A percentile compares a stretch with the other conserved stretches of the same genome.
These are phyloP conservation scores for Maniola hyperantus DNA, from an alignment of 2,888 invertebrate genomes.

Conservation along the genomic window DNA sequence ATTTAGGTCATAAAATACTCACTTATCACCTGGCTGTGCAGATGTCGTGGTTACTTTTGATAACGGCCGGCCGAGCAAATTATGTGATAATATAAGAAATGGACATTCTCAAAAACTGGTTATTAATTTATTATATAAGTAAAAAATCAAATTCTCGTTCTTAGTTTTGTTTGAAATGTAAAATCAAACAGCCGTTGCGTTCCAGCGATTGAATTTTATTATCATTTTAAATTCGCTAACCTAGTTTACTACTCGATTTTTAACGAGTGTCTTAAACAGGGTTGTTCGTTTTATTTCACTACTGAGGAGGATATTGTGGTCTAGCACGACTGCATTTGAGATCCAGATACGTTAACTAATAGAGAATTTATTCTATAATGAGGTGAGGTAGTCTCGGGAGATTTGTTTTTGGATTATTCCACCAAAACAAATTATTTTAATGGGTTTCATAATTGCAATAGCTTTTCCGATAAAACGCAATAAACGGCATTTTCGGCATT, in stretches of 20 bases:
- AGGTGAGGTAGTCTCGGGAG: no score
- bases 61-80: not conserved
- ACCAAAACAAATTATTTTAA: no score
- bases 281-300: slow-evolving; percentile 12
- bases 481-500: no score
- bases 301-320: not conserved
- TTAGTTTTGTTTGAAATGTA: slow-evolving; percentile 3
- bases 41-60: not conserved
- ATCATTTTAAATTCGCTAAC: slow-evolving; percentile 23
- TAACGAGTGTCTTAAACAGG: slow-evolving; percentile 19
- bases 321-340: not conserved
- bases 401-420: no score
- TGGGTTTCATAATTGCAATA: no score
- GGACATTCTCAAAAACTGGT: not conserved
- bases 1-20: not conserved
- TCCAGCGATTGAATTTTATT: slow-evolving; percentile 28
- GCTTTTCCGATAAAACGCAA: no score
- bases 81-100: not conserved
- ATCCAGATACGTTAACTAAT: not conserved
- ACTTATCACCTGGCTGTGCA: not conserved
- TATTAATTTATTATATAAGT: no score
- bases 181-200: slow-evolving; percentile 20
- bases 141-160: not conserved
- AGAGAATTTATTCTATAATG: not conserved
- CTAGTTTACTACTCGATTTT: slow-evolving; percentile 24